phyloP scores from a whole-genome alignment of 2,113 vertebrate species.

The Dissostichus mawsoni region DNA sequence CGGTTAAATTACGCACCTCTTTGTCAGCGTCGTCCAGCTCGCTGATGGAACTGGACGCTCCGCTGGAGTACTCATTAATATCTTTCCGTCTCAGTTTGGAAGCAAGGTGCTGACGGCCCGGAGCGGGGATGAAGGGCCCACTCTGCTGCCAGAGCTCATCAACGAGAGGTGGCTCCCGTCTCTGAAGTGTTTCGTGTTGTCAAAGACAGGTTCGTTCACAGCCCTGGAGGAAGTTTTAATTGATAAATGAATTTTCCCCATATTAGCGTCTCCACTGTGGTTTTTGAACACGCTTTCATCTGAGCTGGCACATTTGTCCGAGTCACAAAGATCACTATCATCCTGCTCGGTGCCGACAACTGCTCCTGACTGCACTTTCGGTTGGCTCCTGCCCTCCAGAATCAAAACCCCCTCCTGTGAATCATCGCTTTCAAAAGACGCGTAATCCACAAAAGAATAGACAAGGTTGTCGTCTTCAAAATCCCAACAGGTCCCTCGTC shows the following conservation, averaged over 20 bases:
- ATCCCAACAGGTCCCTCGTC: constrained; percentile 92
- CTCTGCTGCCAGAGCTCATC: constrained; percentile 77
- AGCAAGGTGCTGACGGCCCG: constrained; percentile 90
- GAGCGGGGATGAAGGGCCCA: constrained; percentile 85
- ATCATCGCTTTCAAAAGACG: constrained; percentile 92
- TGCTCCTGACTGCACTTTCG: constrained; percentile 78
- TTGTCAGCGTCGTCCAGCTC: constrained; percentile 98
- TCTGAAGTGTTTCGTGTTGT: constrained; percentile 86
- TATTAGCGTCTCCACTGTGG: constrained; percentile 60
- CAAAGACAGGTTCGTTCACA: constrained; percentile 87
- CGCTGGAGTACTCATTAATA: constrained; percentile 93
- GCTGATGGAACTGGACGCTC: constrained; percentile 95
- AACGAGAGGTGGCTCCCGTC: constrained; percentile 89
- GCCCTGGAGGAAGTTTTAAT: constrained; percentile 90
- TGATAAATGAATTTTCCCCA: constrained; percentile 89
- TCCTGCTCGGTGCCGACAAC: constrained; percentile 88
- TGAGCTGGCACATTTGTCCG: constrained; percentile 85
- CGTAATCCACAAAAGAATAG: constrained; percentile 95
- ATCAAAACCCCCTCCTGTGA: constrained; percentile 81
- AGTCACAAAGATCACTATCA: constrained; percentile 82
- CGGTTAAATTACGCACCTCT: constrained; percentile 95
- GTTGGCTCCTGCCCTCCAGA: constrained; percentile 57
- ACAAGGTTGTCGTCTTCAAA: constrained; percentile 94
- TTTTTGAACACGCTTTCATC: constrained; percentile 82
- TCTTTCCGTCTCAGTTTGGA: constrained; percentile 88